phyloP scores from a whole-genome alignment of 2,113 vertebrate genomes.

The Sprattus sprattus region DNA sequence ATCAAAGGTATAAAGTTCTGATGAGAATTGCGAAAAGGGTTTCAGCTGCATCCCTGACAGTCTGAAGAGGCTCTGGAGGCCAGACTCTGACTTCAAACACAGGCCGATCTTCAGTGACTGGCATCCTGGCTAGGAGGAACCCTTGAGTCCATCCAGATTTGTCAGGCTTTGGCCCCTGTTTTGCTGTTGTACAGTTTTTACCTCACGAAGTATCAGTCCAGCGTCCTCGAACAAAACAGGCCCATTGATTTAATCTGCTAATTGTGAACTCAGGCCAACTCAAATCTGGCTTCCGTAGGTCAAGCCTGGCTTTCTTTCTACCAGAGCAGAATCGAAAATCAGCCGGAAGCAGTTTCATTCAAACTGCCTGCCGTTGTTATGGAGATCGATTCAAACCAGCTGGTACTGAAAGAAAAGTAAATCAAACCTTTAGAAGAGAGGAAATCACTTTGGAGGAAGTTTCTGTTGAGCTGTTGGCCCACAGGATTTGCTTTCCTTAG shows the following conservation, averaged over 20 bases:
- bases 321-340: background rate
- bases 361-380: background rate
- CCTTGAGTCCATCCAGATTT: background rate
- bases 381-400: background rate
- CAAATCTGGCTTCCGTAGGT: background rate
- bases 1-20: conserved; percentile 7
- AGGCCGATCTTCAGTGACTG: background rate
- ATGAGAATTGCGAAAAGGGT: conserved; percentile 1
- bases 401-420: background rate
- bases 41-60: background rate
- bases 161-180: background rate
- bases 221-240: background rate
- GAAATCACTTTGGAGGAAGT: background rate
- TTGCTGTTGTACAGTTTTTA: background rate
- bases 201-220: background rate
- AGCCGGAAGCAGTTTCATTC: background rate
- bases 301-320: background rate
- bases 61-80: background rate
- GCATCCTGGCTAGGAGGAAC: background rate
- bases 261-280: background rate
- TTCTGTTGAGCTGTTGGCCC: background rate
- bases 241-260: background rate
- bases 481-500: background rate
- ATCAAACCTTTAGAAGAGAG: background rate
- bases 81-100: background rate